Evolutionary conservation across 2,113 vertebrate genomes (phyloP).

Genomic region (Platysternon megacephalum): DNA sequence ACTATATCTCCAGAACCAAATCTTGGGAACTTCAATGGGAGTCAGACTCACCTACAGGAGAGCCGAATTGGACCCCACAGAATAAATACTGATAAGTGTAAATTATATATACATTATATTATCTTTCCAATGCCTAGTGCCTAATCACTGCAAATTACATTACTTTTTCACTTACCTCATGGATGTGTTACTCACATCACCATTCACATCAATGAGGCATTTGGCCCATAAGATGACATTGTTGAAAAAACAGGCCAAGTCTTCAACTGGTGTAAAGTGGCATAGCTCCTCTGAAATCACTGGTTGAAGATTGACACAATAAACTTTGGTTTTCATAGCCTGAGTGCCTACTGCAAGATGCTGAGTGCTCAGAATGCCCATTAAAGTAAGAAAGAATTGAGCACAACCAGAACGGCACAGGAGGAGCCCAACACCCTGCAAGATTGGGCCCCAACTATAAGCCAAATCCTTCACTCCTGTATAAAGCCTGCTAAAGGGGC

Average conservation of each 20-base stretch:
- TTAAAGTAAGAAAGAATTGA: slow-evolving; percentile 42
- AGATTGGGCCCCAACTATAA: background rate
- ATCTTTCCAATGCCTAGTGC: background rate
- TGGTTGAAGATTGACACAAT: slow-evolving; percentile 46
- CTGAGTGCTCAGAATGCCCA: slow-evolving; percentile 52
- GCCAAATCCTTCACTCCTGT: background rate
- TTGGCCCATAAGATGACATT: background rate
- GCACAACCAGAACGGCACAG: slow-evolving; percentile 23
- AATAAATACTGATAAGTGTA: background rate
- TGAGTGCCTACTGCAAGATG: slow-evolving; percentile 46
- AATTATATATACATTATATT: background rate
- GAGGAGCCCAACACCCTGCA: slow-evolving; percentile 10
- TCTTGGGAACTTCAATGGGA: slow-evolving; percentile 27
- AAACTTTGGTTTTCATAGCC: slow-evolving; percentile 21
- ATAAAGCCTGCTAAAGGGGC: accelerated
- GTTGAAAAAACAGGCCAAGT: background rate
- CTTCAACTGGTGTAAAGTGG: background rate
- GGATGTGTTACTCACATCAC: background rate
- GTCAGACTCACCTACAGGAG: background rate
- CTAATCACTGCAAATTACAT: background rate
- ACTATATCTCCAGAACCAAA: slow-evolving; percentile 1
- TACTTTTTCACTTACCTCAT: background rate
- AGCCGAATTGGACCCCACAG: background rate
- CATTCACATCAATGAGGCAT: background rate
- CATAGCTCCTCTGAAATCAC: background rate